Conservation (phyloP, 2,888 invertebrate species). For the Idaea aversata region DNA sequence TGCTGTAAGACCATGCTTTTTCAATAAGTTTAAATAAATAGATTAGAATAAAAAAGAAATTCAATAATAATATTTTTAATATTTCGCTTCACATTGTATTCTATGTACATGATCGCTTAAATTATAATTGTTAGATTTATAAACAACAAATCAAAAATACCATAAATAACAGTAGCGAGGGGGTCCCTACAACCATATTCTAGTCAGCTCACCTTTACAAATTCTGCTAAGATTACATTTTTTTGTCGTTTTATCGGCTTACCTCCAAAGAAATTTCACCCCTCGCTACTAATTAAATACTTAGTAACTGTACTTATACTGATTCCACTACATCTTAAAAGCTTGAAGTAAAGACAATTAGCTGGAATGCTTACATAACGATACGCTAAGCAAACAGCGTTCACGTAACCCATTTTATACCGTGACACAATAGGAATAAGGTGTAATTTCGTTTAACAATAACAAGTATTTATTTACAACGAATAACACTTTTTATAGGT, state of each 20-base stretch:
- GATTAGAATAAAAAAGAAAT: constrained; percentile 23
- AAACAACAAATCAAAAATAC: constrained; percentile 66
- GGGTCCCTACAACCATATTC: no score
- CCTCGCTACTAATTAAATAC: constrained; percentile 31
- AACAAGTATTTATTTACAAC: constrained; percentile 67
- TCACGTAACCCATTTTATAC: constrained; percentile 28
- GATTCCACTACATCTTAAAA: constrained; percentile 51
- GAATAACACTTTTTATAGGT: constrained; percentile 48
- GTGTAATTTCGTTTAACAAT: constrained; percentile 39
- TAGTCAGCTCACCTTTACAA: no score
- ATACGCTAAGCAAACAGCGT: constrained; percentile 41
- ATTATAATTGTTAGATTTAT: constrained; percentile 57
- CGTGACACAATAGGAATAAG: constrained; percentile 30
- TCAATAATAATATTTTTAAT: constrained; percentile 69
- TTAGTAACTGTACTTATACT: constrained; percentile 66
- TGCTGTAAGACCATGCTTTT: no score
- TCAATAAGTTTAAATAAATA: no score
- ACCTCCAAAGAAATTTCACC: no score
- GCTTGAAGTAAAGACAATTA: constrained; percentile 44
- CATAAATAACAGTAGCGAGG: constrained; percentile 34
- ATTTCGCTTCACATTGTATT: constrained; percentile 76
- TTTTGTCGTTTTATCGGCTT: no score
- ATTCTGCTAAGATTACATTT: no score
- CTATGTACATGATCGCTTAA: constrained; percentile 77
- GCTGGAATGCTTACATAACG: constrained; percentile 72